Evolutionary conservation across 1,140 invertebrate species (phyloP), one percentile per base, ranked within the genome.

Genomic region (Phthorimaea operculella): DNA sequence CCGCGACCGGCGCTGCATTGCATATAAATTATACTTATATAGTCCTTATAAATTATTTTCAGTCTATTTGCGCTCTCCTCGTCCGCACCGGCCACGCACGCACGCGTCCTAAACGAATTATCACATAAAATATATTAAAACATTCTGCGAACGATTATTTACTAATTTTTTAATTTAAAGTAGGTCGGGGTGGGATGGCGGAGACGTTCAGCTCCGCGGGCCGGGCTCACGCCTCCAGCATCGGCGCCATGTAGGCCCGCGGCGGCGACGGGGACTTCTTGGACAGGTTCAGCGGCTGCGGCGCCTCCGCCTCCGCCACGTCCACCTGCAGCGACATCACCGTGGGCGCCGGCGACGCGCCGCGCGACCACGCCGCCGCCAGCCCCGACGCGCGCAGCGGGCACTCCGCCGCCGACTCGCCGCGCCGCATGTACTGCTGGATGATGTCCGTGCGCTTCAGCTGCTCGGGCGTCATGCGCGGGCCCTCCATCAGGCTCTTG

Each of bases 381-480:
- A 71, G 59, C 39, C 85, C 79, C 62, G 83, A 86, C 33, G 63
- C 59, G 8, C 48, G 48, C 48, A 50, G 48, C 17, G 58, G 55
- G 54, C 54, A 62, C 50, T 47, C 62, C 52, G 70, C 69, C 14
- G 74, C 81, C 0, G 86, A 79, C 56, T 91, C 90, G 7, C 90
- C 90, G 34, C 92, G 88, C 90, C 95, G 94, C 74, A 96, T 93
- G 73, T 94, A 95, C 74, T 93, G 94, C 76, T 95, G 93, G 66
- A 96, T 95, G 58, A 96, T 92, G 72, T 96, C 94, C 34, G 93
- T 93, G 64, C 93, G 90, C 80, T 96, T 95, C 76, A 94, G 88
- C 84, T 96, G 94, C 79, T 96, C 94, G 21, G 93, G 92, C 6
- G 92, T 95, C 91, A 96, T 92, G 42, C 93, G 87, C 0, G 94